These are phyloP conservation scores for Ylistrum balloti DNA, from an alignment of 1,140 invertebrate genomes.

Conservation along the genomic window DNA sequence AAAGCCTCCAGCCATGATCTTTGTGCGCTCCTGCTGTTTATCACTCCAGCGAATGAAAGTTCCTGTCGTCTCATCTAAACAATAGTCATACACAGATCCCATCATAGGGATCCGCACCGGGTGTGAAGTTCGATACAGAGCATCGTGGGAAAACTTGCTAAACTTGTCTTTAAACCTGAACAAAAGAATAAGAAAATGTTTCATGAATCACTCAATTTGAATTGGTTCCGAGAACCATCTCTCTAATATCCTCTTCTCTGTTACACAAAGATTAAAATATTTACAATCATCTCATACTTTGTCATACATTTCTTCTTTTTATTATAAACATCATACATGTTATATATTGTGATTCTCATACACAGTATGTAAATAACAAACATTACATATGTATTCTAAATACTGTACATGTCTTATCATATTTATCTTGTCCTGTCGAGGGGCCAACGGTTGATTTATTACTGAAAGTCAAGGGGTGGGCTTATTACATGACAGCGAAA, in stretches of 20 bases:
- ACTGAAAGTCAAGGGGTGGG: too few species aligned
- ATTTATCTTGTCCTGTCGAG: too few species aligned
- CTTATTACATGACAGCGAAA: too few species aligned
- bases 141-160: constrained; percentile 78
- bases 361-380: constrained; percentile 46
- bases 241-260: too few species aligned
- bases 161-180: constrained; percentile 76
- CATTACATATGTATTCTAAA: too few species aligned
- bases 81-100: constrained; percentile 79
- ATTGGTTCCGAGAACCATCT: too few species aligned
- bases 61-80: constrained; percentile 74
- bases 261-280: too few species aligned
- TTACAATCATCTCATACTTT: too few species aligned
- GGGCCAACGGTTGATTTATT: too few species aligned
- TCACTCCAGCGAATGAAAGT: constrained; percentile 77
- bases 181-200: constrained; percentile 1
- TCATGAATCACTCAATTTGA: too few species aligned
- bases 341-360: background rate
- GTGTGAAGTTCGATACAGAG: constrained; percentile 74
- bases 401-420: too few species aligned
- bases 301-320: background rate
- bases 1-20: constrained; percentile 71
- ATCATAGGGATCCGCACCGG: constrained; percentile 74
- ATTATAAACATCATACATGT: constrained; percentile 59
- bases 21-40: constrained; percentile 69